Percentiles rank a stretch among this genome's conserved stretches.
phyloP scores from a whole-genome alignment of 2,113 vertebrate species.

The Pelusios castaneus region DNA sequence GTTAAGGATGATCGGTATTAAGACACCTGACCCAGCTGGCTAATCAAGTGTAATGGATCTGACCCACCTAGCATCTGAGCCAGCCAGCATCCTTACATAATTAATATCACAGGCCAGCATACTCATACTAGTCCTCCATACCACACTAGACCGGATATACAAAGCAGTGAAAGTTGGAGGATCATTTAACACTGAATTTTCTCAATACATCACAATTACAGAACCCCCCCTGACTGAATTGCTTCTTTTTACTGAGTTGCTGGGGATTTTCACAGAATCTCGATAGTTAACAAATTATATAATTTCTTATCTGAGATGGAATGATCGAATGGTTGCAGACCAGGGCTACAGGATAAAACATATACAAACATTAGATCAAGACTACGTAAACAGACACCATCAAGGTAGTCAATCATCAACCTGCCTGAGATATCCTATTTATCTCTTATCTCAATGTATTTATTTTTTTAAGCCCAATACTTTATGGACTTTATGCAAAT shows the following conservation, averaged over 20 bases:
- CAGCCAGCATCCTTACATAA: background rate
- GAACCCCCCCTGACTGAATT: constrained; percentile 41
- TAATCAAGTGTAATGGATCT: constrained; percentile 8
- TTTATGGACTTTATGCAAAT: background rate
- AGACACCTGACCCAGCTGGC: background rate
- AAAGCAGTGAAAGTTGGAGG: constrained; percentile 37
- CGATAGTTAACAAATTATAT: constrained; percentile 56
- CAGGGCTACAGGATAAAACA: constrained; percentile 38
- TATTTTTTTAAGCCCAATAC: constrained; percentile 26
- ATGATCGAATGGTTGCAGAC: constrained; percentile 7
- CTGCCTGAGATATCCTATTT: constrained; percentile 20
- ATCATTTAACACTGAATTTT: constrained; percentile 59
- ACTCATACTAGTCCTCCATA: constrained; percentile 8
- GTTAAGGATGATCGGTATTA: background rate
- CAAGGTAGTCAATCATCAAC: constrained; percentile 60
- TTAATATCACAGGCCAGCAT: constrained; percentile 8
- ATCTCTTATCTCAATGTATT: constrained; percentile 25
- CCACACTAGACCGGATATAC: background rate
- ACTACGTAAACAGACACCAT: constrained; percentile 38
- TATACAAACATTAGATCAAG: background rate
- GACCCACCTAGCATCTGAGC: background rate
- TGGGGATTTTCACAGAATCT: constrained; percentile 55
- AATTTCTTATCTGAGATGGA: constrained; percentile 52
- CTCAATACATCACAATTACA: constrained; percentile 27
- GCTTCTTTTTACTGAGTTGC: constrained; percentile 45